Percentiles rank a stretch among this genome's conserved stretches.
Evolutionary conservation across 2,888 invertebrate species (phyloP).

Genomic region (Napeogenes sylphis): DNA sequence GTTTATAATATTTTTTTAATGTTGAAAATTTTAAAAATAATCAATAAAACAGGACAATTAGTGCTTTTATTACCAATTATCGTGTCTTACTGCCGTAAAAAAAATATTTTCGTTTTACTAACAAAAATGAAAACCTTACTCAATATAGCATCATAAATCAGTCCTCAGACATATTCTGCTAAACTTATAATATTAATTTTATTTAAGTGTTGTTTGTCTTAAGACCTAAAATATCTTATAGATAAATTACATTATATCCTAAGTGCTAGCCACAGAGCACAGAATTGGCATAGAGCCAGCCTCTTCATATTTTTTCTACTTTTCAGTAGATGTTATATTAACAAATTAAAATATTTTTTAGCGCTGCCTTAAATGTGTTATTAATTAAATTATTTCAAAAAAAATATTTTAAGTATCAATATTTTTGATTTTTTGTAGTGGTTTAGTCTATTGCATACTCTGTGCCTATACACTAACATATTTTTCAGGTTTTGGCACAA

Average conservation of each 20-base stretch:
- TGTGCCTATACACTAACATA: not conserved
- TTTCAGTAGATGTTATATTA: too few relatives aligned
- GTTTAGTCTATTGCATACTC: not conserved
- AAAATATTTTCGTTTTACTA: not conserved
- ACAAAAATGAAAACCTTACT: constrained; percentile 1
- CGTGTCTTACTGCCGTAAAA: too few relatives aligned
- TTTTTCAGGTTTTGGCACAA: constrained; percentile 44
- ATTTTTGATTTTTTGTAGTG: not conserved
- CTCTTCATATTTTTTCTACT: too few relatives aligned
- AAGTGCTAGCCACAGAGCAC: not conserved
- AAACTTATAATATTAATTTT: constrained; percentile 1
- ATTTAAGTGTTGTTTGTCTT: not conserved
- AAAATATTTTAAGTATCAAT: too few relatives aligned
- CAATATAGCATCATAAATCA: not conserved
- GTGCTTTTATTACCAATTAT: too few relatives aligned
- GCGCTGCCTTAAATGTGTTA: too few relatives aligned
- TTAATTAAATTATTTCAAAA: too few relatives aligned
- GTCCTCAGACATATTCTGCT: not conserved
- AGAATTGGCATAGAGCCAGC: too few relatives aligned
- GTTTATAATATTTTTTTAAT: too few relatives aligned
- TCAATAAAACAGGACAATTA: too few relatives aligned
- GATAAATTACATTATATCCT: constrained; percentile 3
- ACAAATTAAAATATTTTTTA: too few relatives aligned
- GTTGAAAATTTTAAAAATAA: too few relatives aligned
- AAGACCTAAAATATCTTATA: not conserved